A percentile compares a stretch with the other conserved stretches of the same genome.
These are phyloP conservation scores for human DNA, from an alignment of 2,113 vertebrate species.

Conservation along the genomic window DNA sequence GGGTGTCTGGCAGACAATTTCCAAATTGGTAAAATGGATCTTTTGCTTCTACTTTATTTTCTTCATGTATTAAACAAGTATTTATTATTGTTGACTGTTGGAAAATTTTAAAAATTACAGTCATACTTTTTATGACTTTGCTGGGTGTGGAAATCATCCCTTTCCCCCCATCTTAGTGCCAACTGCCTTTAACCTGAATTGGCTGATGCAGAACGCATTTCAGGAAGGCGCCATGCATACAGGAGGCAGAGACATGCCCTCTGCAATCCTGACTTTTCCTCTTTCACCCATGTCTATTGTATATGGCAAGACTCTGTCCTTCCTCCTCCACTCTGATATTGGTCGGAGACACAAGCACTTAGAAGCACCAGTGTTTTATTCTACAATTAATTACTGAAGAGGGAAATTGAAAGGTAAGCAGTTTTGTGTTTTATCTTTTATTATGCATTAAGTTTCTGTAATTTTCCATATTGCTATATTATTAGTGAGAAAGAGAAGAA, in stretches of 20 bases:
- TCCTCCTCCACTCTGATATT: neutral
- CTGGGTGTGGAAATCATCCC: neutral
- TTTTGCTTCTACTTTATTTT: conserved; percentile 43
- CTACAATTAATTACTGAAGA: neutral
- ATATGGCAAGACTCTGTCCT: neutral
- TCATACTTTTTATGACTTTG: neutral
- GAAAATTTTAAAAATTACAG: neutral
- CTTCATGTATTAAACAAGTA: neutral
- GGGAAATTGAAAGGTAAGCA: neutral
- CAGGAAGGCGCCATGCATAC: accelerated
- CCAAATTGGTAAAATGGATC: neutral
- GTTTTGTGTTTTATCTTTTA: conserved; percentile 39
- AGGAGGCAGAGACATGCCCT: neutral
- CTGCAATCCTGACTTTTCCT: neutral
- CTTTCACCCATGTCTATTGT: neutral
- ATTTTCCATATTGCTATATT: neutral
- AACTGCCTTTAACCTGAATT: neutral
- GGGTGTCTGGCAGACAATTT: conserved; percentile 20
- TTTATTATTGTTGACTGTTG: neutral
- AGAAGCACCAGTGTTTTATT: neutral
- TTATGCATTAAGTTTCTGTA: neutral
- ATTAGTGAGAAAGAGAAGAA: conserved; percentile 1
- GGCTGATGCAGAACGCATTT: neutral
- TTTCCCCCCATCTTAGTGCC: neutral
- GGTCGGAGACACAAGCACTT: neutral